phyloP scores from a whole-genome alignment of 2,888 invertebrate species.

The Machimus atricapillus region DNA sequence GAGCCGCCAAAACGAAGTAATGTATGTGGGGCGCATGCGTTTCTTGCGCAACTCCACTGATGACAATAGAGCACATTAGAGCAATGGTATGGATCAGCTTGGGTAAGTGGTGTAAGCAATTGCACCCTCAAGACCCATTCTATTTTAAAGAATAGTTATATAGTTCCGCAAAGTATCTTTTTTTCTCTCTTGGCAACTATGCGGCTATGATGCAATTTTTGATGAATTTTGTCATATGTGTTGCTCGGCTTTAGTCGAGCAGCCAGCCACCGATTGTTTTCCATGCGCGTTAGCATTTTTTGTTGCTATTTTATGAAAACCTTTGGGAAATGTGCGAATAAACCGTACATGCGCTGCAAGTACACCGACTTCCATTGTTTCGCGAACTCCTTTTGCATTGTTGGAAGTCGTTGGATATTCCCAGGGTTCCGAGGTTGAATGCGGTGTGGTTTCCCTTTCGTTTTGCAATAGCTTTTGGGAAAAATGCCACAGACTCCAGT shows the following conservation, averaged over 20 bases:
- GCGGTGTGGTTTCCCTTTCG: neutral
- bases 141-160: neutral
- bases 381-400: neutral
- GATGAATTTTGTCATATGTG: constrained; percentile 4
- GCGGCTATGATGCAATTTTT: neutral
- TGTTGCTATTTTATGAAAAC: neutral
- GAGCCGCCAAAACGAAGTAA: neutral
- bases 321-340: constrained; percentile 24
- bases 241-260: neutral
- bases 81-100: neutral
- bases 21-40: neutral
- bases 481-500: neutral
- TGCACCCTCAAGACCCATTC: neutral
- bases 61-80: neutral
- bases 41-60: neutral
- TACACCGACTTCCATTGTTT: neutral
- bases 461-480: neutral
- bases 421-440: neutral
- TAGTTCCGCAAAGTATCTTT: neutral
- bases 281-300: neutral
- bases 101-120: neutral
- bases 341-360: neutral
- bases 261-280: constrained; percentile 14
- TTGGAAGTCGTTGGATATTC: neutral
- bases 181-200: neutral